These are phyloP conservation scores for Psettodes erumei DNA, from an alignment of 2,113 vertebrate species.

Conservation along the genomic window DNA sequence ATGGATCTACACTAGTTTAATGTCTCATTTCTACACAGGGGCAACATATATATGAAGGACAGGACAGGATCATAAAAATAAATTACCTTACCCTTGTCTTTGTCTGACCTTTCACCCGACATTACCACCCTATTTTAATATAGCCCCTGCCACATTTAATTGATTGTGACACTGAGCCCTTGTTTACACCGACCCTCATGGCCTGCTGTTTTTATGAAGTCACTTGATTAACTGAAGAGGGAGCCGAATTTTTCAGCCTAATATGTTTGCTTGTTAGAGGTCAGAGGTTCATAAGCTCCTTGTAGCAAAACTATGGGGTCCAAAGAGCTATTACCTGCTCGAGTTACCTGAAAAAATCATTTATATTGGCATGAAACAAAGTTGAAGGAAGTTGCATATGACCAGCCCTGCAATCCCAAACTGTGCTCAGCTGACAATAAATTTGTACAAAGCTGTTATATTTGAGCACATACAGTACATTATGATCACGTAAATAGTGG, in stretches of 20 bases:
- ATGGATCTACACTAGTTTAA: neutral
- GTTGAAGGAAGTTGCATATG: neutral
- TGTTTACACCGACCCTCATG: constrained; percentile 1
- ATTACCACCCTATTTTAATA: neutral
- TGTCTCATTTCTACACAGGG: neutral
- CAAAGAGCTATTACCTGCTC: neutral
- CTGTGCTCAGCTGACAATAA: neutral
- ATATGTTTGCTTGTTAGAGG: neutral
- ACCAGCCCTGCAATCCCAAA: neutral
- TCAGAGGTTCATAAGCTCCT: neutral
- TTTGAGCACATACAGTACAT: neutral
- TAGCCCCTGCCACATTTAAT: neutral
- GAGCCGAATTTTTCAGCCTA: neutral
- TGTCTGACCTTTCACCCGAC: constrained; percentile 1
- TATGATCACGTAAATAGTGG: neutral
- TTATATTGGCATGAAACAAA: neutral
- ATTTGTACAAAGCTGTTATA: neutral
- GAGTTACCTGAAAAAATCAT: neutral
- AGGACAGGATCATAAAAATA: neutral
- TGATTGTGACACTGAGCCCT: constrained; percentile 5
- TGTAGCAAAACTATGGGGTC: neutral
- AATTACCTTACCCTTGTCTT: neutral
- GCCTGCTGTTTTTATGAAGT: neutral
- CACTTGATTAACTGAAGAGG: constrained; percentile 6
- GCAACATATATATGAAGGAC: neutral